Evolutionary conservation across 2,888 invertebrate genomes (phyloP).

Genomic region (Idaea straminata): DNA sequence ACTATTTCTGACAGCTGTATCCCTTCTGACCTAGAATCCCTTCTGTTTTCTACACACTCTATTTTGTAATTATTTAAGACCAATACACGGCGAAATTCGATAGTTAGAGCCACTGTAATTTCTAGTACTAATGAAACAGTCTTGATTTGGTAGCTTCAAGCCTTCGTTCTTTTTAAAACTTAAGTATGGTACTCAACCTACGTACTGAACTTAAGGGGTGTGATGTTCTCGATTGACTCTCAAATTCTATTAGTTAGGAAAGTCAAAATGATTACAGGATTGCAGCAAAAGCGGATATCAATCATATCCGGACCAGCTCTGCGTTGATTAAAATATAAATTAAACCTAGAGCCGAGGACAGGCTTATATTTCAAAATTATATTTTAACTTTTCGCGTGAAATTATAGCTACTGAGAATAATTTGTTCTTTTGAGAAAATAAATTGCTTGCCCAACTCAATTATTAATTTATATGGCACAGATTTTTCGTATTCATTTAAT

Average conservation of each 20-base stretch:
- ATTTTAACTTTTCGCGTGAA: not conserved
- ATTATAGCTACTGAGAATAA: not conserved
- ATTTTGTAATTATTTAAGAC: too few species aligned
- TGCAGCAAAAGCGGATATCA: slow-evolving; percentile 45
- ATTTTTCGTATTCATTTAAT: not conserved
- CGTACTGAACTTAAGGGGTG: too few species aligned
- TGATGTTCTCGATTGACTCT: not conserved
- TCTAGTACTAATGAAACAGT: too few species aligned
- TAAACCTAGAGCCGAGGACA: slow-evolving; percentile 23
- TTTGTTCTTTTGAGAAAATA: not conserved
- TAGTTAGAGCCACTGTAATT: too few species aligned
- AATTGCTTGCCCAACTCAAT: not conserved
- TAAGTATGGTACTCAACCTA: not conserved
- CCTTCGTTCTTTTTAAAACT: too few species aligned
- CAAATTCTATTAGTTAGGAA: not conserved
- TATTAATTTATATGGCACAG: not conserved
- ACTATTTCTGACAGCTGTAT: too few species aligned
- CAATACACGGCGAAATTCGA: too few species aligned
- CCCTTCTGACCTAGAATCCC: too few species aligned
- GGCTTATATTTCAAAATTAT: slow-evolving; percentile 1
- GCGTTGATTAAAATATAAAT: slow-evolving; percentile 60
- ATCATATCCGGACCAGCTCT: slow-evolving; percentile 47
- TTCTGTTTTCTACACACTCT: too few species aligned
- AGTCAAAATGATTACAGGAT: slow-evolving; percentile 23
- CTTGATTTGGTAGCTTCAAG: too few species aligned